Conservation (phyloP, 92 coral and sea anemone genomes). For the Blastomussa wellsi region DNA sequence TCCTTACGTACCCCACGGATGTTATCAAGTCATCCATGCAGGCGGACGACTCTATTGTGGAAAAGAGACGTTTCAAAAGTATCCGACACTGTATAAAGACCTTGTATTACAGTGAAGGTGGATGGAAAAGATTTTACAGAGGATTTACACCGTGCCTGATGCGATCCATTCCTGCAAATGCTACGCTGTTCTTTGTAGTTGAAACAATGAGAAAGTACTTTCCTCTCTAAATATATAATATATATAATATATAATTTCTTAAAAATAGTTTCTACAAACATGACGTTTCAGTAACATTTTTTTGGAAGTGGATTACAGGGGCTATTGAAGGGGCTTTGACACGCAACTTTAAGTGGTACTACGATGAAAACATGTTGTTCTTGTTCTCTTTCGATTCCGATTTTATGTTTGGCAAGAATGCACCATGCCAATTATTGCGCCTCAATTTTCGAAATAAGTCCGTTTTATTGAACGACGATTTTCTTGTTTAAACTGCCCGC, state of each 20-base stretch:
- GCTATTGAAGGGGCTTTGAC: too few relatives aligned
- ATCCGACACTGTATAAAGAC: conserved; percentile 69
- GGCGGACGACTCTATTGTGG: conserved; percentile 74
- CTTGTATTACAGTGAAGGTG: conserved; percentile 72
- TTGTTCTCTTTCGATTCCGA: too few relatives aligned
- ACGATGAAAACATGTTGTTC: too few relatives aligned
- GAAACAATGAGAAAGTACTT: conserved; percentile 81
- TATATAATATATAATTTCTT: background rate
- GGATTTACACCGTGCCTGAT: conserved; percentile 86
- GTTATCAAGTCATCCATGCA: conserved; percentile 85
- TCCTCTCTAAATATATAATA: background rate
- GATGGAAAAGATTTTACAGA: conserved; percentile 71
- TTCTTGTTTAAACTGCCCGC: too few relatives aligned
- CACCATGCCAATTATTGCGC: too few relatives aligned
- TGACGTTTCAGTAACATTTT: too few relatives aligned
- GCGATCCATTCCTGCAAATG: conserved; percentile 88
- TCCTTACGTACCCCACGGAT: conserved; percentile 86
- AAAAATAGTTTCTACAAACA: background rate
- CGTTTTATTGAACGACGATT: too few relatives aligned
- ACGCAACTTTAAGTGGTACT: too few relatives aligned
- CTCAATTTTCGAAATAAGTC: too few relatives aligned
- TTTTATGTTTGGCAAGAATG: too few relatives aligned
- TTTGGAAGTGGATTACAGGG: too few relatives aligned
- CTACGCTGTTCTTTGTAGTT: conserved; percentile 76
- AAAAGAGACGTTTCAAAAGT: conserved; percentile 68